Evolutionary conservation across 2,797 vertebrate genomes (phyloP).

Genomic region (Cossypha niveicapilla): DNA sequence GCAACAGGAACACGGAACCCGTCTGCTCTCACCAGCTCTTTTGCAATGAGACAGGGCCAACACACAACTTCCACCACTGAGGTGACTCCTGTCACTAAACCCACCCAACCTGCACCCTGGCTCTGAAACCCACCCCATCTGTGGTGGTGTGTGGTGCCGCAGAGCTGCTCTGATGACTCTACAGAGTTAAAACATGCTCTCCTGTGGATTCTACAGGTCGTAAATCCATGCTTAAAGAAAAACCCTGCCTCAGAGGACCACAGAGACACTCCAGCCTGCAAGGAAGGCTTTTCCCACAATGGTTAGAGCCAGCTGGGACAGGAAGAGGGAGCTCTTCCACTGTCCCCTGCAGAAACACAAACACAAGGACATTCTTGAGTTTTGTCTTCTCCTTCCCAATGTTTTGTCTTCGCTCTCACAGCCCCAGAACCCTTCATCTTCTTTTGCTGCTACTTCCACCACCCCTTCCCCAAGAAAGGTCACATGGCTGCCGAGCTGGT

Average conservation of each 20-base stretch:
- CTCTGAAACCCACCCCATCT: background rate
- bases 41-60: background rate
- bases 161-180: background rate
- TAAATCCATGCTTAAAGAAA: background rate
- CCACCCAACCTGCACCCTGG: background rate
- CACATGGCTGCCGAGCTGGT: fast-evolving
- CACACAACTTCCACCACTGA: background rate
- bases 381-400: background rate
- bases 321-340: constrained; percentile 45
- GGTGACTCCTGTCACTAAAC: background rate
- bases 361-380: background rate
- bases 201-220: background rate
- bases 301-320: background rate
- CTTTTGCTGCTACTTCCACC: background rate
- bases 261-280: background rate
- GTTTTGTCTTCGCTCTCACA: background rate
- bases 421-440: background rate
- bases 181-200: background rate
- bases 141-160: background rate
- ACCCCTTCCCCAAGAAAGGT: background rate
- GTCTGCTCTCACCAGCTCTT: background rate
- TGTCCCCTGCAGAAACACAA: background rate
- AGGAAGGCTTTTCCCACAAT: background rate
- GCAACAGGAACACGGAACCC: background rate
- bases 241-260: background rate